Conservation (phyloP, 53 echinoderm and acorn worm genomes). For the Echinometra lucunter region DNA sequence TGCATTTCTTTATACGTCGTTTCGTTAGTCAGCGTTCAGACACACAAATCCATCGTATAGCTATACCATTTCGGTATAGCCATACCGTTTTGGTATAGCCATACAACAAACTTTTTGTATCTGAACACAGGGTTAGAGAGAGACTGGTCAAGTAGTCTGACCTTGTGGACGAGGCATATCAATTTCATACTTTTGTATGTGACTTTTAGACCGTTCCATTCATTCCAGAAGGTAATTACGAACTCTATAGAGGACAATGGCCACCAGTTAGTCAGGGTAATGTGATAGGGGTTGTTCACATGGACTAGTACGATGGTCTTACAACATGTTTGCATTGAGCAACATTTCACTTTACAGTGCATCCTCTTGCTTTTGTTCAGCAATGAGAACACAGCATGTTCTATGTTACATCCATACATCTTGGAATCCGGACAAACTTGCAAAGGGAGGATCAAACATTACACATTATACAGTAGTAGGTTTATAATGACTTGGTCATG, state of each 20-base stretch:
- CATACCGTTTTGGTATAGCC: too few relatives aligned
- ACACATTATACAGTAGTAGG: not conserved
- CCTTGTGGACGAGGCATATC: not conserved
- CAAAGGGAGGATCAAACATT: not conserved
- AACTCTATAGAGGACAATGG: not conserved
- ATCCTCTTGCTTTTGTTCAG: not conserved
- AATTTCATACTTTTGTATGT: not conserved
- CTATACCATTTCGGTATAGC: too few relatives aligned
- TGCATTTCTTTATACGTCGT: too few relatives aligned
- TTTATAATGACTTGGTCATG: not conserved
- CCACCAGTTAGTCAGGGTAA: not conserved
- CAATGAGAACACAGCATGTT: not conserved
- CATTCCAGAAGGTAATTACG: not conserved
- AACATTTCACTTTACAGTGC: not conserved
- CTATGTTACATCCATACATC: not conserved
- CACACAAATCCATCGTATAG: too few relatives aligned
- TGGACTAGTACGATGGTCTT: not conserved
- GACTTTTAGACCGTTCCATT: conserved; percentile 3
- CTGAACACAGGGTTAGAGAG: too few relatives aligned
- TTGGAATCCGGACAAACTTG: not conserved
- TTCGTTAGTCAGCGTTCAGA: too few relatives aligned
- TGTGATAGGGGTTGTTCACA: not conserved
- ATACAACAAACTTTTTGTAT: too few relatives aligned
- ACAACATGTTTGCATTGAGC: not conserved
- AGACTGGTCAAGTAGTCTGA: not conserved